These are phyloP conservation scores for Oryctolagus cuniculus DNA, from an alignment of 2,113 vertebrate genomes.

Conservation along the genomic window mOryCun1.1 NC_091453.1:958001-958500, in stretches of 20 bases:
- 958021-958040: constrained; percentile 58
- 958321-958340: constrained; percentile 23
- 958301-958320: not conserved
- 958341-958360: not conserved
- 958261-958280: not conserved
- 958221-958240: not conserved
- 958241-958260: not conserved
- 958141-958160: not conserved
- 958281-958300: not conserved
- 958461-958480: too few relatives aligned
- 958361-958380: not conserved
- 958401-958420: not conserved
- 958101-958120: constrained; percentile 37
- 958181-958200: not conserved
- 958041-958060: not conserved
- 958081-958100: constrained; percentile 43
- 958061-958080: not conserved
- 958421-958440: constrained; percentile 28
- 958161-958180: constrained; percentile 31
- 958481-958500: too few relatives aligned
- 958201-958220: not conserved
- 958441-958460: not conserved
- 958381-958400: constrained; percentile 12
- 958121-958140: constrained; percentile 19
- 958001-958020: constrained; percentile 17